phyloP scores from a whole-genome alignment of 2,113 vertebrate genomes.

The Phoenicopterus ruber region DNA sequence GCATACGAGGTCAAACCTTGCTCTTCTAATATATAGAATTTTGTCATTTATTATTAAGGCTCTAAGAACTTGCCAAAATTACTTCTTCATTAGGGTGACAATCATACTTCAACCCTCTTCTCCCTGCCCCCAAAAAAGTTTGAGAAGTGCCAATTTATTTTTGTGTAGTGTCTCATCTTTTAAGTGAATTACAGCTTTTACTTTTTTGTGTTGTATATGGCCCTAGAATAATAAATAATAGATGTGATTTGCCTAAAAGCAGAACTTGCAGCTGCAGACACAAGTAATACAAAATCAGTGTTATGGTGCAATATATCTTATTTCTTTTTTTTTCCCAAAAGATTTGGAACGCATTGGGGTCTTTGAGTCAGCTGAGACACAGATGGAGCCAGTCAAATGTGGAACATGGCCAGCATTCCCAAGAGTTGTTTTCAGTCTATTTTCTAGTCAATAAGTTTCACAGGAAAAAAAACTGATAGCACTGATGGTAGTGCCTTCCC shows the following conservation, averaged over 20 bases:
- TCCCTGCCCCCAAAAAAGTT: background rate
- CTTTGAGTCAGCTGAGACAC: constrained; percentile 5
- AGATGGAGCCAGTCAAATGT: constrained; percentile 2
- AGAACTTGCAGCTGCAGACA: background rate
- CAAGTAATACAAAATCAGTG: background rate
- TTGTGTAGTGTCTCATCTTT: background rate
- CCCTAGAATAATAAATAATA: background rate
- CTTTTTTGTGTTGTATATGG: background rate
- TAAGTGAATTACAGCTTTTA: background rate
- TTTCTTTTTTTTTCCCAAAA: background rate
- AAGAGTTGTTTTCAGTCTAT: constrained; percentile 8
- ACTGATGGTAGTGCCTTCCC: background rate
- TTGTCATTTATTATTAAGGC: background rate
- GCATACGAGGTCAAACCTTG: background rate
- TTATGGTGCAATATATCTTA: background rate
- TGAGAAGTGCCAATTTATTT: background rate
- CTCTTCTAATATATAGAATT: background rate
- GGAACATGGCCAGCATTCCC: background rate
- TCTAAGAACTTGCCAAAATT: background rate
- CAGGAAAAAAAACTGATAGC: background rate
- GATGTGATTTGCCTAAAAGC: background rate
- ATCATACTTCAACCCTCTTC: background rate
- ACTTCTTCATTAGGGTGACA: background rate
- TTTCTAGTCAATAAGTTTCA: constrained; percentile 22
- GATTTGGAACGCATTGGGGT: background rate